phyloP scores from a whole-genome alignment of 1,140 invertebrate genomes.

The Drosophila prosaltans region DNA sequence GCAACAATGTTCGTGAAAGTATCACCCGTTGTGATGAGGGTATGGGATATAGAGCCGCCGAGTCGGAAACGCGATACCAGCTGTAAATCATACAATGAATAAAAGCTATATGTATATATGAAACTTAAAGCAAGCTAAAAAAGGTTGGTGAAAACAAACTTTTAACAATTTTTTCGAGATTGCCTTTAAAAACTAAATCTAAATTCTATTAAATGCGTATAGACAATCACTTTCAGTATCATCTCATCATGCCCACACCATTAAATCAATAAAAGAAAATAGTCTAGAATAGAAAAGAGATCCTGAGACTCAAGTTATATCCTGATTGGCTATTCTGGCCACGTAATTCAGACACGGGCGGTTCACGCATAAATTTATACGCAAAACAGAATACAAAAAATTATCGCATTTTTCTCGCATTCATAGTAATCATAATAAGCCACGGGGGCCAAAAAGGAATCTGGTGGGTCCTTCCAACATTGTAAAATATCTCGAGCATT shows the following conservation, averaged over 20 bases:
- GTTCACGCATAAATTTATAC: conserved; percentile 49
- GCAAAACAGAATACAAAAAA: conserved; percentile 58
- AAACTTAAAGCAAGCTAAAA: background rate
- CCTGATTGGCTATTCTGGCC: conserved; percentile 49
- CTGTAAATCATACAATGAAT: conserved; percentile 54
- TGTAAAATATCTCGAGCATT: conserved; percentile 55
- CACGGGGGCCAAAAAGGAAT: conserved; percentile 19
- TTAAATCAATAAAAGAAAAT: conserved; percentile 57
- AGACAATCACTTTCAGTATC: background rate
- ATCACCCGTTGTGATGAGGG: conserved; percentile 81
- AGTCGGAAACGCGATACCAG: conserved; percentile 83
- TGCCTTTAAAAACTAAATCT: conserved; percentile 31
- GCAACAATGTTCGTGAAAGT: conserved; percentile 76
- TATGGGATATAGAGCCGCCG: conserved; percentile 80
- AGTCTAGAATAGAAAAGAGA: background rate
- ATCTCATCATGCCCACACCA: background rate
- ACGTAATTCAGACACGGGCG: conserved; percentile 33
- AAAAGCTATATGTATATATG: background rate
- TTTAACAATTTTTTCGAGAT: too few relatives aligned
- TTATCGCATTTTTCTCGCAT: conserved; percentile 62
- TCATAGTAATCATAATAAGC: conserved; percentile 61
- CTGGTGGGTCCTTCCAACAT: conserved; percentile 3
- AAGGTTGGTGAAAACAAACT: too few relatives aligned
- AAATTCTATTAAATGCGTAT: conserved; percentile 32
- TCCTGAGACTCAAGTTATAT: background rate